Base-by-base conservation (phyloP, 2,113 vertebrate genomes). In the Aspidoscelis tigris region DNA sequence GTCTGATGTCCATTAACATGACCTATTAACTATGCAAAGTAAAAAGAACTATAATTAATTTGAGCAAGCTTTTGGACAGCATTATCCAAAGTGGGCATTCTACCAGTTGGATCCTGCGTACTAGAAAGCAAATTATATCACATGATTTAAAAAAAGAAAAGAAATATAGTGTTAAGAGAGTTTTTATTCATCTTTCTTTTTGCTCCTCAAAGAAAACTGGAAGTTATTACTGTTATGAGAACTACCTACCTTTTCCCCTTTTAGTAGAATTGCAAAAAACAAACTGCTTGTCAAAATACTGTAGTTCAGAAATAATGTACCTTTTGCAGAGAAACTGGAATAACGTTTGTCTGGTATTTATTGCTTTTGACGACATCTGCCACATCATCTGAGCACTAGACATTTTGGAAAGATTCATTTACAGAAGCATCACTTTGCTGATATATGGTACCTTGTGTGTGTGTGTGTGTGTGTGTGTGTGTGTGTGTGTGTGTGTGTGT, bases 11-110 rank as follows among this genome's bases (percentile, higher is more conserved):
- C 90, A 90, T 96, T 95, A 95, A 88, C 86, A 89, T 80, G 83
- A 89, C 83, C 89, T 88, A 81, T 95, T 93, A 93, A 89, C 92
- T 93, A 95, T 92, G 93, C 94, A 85, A 9, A 89, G 72, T 84
- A 88, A 86, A 90, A 87, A 78, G 92, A 90, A 84, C 85, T 95
- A 91, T 93, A 91, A 92, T 92, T 92, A 95, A 69, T 82, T 78
- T 88, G 92, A 84, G 61, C 44, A 88, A 88, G 90, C 91, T 90
- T 94, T 89, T 83, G 80, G 84, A 90, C 95, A 94, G 89, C 4
- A 50, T 10, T 47, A 7, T 21, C 33, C 66, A 69, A 71, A 69
- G 33, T 39, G 3, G n/a, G 84, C 14, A 78, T 78, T 93, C 84
- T 88, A 83, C 87, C 93, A 81, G 88, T 89, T 88, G 87, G 47